These are phyloP conservation scores for Cinclus cinclus DNA, from an alignment of 2,113 vertebrate genomes.

Conservation along the genomic window DNA sequence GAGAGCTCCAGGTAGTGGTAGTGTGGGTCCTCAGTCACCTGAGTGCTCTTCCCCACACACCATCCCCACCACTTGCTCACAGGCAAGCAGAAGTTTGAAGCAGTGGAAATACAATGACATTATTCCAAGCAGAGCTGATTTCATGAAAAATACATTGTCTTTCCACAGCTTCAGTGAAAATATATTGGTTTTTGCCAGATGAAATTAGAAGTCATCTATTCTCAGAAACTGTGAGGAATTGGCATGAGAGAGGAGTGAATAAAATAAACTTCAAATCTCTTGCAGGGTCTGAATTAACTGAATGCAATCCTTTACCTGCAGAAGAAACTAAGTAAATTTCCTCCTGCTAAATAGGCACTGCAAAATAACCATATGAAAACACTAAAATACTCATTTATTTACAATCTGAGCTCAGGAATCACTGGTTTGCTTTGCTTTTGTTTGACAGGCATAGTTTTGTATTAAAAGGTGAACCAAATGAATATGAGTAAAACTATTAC, in stretches of 20 bases:
- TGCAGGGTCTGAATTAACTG: background rate
- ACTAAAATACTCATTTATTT: background rate
- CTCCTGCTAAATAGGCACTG: background rate
- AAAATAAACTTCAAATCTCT: background rate
- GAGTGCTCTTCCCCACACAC: no score
- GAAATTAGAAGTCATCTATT: slow-evolving; percentile 26
- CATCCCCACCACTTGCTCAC: rapidly evolving
- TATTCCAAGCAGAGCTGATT: slow-evolving; percentile 6
- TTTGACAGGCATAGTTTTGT: background rate
- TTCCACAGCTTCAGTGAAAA: background rate
- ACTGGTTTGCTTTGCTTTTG: background rate
- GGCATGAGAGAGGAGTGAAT: background rate
- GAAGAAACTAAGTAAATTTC: background rate
- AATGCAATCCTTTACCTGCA: background rate
- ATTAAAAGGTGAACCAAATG: background rate
- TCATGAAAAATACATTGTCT: slow-evolving; percentile 37
- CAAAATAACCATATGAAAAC: background rate
- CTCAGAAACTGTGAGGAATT: background rate
- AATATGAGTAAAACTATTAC: background rate
- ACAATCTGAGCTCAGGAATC: background rate
- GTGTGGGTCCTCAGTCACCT: background rate
- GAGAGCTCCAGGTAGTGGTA: background rate
- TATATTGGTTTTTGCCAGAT: slow-evolving; percentile 1
- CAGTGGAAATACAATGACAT: background rate
- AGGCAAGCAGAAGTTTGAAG: background rate